Evolutionary conservation across 2,888 invertebrate genomes (phyloP), one percentile per base, ranked within the genome.

Genomic region (Xanthorhoe designata): DNA sequence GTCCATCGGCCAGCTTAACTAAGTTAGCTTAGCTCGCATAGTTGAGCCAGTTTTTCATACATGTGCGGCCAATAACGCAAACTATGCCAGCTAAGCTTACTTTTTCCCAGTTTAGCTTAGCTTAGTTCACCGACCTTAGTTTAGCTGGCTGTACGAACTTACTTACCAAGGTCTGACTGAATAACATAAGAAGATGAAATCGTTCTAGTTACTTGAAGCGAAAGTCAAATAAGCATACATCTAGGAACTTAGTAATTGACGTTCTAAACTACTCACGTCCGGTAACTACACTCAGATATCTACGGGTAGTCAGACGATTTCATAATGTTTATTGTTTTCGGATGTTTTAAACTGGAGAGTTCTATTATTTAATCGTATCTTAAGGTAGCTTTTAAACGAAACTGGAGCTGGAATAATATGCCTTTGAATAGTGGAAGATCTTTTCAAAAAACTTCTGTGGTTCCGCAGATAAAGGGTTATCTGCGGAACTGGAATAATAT

Each of bases 231-330:
- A 62, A 68, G 69, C 61, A 66, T 56, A 17, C 17, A 6, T 52
- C 13, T 62, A 64, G 67, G 57, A 58, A 66, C 61, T 63, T 50
- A 55, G 61, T 67, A 69, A 64, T 69, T 68, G 67, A 55, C 63
- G 45, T 32, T 55, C 50, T 38, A 62, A 60, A 58, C 54, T 32
- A 54, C 64, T 62, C 29, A 19, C 38, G 58, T 64, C 64, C 58
- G 58, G 47, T 32, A 47, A 47, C 47, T 47, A 47, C 15, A 17
- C 47, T 47, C 7, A 7, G 2, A 47, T 47, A 13, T 42, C 38
- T 13, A 13, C 4, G 38, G 17, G 17, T n/a, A 18, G 15, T 8
- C 13, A 50, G 15, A 51, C 55, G 42, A 57, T 63, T 62, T 53
- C 38, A 17, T 32, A 49, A 29, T 17, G 45, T 42, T 42, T 42